Evolutionary conservation across 2,113 vertebrate genomes (phyloP).

Genomic region (Archilochus colubris): DNA sequence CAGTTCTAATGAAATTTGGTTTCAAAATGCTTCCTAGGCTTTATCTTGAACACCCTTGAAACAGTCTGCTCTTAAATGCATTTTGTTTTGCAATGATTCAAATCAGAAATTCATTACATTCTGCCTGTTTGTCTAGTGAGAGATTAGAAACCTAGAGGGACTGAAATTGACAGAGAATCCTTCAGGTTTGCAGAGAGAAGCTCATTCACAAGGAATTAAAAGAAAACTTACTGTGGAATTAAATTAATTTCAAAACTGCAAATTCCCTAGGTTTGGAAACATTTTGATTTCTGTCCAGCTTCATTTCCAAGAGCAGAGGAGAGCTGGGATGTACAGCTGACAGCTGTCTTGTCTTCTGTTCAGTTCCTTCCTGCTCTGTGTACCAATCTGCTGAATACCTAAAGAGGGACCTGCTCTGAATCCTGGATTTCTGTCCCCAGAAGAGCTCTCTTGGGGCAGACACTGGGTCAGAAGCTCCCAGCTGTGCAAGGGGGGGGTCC

Average conservation of each 20-base stretch:
- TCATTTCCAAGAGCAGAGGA: conserved; percentile 19
- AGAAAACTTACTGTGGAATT: conserved; percentile 37
- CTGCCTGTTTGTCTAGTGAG: background rate
- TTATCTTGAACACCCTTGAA: conserved; percentile 16
- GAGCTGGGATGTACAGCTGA: conserved; percentile 47
- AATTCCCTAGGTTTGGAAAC: conserved; percentile 48
- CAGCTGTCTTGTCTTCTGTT: conserved; percentile 59
- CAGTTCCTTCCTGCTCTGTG: background rate
- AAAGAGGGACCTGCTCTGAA: background rate
- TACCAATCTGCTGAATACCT: conserved; percentile 6
- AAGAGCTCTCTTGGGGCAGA: background rate
- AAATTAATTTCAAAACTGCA: conserved; percentile 41
- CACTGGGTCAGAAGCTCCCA: background rate
- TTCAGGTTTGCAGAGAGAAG: conserved; percentile 45
- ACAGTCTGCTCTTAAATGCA: background rate
- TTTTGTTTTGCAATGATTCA: conserved; percentile 45
- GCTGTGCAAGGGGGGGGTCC: background rate
- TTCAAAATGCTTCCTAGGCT: background rate
- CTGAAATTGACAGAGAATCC: conserved; percentile 40
- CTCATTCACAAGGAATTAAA: conserved; percentile 44
- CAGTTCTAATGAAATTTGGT: background rate
- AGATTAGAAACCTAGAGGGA: conserved; percentile 45
- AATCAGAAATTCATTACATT: conserved; percentile 32
- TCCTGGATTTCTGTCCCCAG: background rate
- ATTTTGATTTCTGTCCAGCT: conserved; percentile 53